These are phyloP conservation scores for Maniola jurtina DNA, from an alignment of 1,140 invertebrate species.

Conservation along the genomic window DNA sequence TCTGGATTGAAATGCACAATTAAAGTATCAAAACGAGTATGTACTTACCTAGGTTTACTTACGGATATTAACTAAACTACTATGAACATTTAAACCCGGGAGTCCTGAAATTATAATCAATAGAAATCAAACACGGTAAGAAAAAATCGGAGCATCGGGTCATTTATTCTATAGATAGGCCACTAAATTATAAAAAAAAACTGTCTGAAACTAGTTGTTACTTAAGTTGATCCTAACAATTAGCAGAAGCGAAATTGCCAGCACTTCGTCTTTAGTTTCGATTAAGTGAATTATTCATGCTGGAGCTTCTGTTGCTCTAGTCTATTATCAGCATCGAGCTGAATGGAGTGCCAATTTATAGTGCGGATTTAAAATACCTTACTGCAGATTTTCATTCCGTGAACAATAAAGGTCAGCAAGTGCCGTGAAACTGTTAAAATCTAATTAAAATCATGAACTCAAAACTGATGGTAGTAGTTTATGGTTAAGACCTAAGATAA, in stretches of 20 bases:
- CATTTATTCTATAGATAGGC: too few relatives aligned
- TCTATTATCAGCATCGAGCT: slow-evolving; percentile 22
- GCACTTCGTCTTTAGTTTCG: slow-evolving; percentile 20
- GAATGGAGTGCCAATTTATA: slow-evolving; percentile 7
- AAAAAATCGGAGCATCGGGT: too few relatives aligned
- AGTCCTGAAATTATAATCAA: too few relatives aligned
- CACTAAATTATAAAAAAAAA: not conserved
- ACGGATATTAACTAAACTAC: too few relatives aligned
- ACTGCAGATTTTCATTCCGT: not conserved
- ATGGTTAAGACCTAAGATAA: too few relatives aligned
- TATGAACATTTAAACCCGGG: too few relatives aligned
- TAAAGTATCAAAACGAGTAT: too few relatives aligned
- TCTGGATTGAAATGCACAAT: too few relatives aligned
- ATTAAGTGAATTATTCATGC: slow-evolving; percentile 22
- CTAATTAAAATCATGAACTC: not conserved
- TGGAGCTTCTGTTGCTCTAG: slow-evolving; percentile 13
- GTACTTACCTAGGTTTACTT: too few relatives aligned
- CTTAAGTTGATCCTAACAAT: not conserved
- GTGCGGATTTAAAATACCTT: slow-evolving; percentile 8
- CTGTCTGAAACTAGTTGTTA: not conserved
- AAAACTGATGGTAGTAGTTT: too few relatives aligned
- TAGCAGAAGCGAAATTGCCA: slow-evolving; percentile 13
- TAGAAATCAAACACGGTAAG: too few relatives aligned
- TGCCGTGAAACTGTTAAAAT: not conserved
- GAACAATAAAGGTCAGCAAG: not conserved